Conservation (phyloP, 2,888 invertebrate species). For the Ophion obscuratus region DNA sequence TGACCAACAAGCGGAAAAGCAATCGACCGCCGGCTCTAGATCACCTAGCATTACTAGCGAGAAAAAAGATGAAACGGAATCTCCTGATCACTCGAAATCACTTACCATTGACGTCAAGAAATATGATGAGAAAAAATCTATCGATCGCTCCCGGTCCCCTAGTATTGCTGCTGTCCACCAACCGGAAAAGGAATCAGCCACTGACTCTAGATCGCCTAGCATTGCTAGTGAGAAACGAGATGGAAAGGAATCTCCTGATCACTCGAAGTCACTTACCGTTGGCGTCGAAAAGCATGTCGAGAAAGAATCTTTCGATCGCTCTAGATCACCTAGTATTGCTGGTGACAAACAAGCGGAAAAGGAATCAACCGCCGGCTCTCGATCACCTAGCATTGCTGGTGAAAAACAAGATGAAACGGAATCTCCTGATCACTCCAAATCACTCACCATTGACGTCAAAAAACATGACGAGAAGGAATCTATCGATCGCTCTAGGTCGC, state of each 20-base stretch:
- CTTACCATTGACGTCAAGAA: slow-evolving; percentile 47
- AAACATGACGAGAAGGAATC: slow-evolving; percentile 9
- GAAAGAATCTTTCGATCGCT: slow-evolving; percentile 39
- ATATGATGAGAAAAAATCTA: background rate
- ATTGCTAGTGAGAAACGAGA: slow-evolving; percentile 5
- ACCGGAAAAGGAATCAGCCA: slow-evolving; percentile 44
- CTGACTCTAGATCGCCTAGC: slow-evolving; percentile 53
- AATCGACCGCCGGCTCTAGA: slow-evolving; percentile 22
- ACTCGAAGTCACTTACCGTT: background rate
- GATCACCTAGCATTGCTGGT: slow-evolving; percentile 63
- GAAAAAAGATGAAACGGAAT: slow-evolving; percentile 9
- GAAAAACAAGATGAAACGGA: slow-evolving; percentile 9
- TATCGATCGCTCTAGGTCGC: slow-evolving; percentile 21
- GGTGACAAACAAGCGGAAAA: slow-evolving; percentile 41
- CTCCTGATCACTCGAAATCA: slow-evolving; percentile 46
- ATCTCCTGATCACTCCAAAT: slow-evolving; percentile 36
- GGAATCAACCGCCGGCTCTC: slow-evolving; percentile 18
- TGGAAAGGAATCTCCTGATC: background rate
- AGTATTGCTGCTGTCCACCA: slow-evolving; percentile 11
- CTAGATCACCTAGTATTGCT: slow-evolving; percentile 69
- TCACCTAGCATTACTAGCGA: slow-evolving; percentile 63
- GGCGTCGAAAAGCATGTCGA: background rate
- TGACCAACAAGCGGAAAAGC: too few species aligned
- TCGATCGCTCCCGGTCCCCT: slow-evolving; percentile 4
- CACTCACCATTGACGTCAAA: background rate